Percentiles rank a stretch among this genome's conserved stretches.
phyloP scores from a whole-genome alignment of 2,888 invertebrate genomes.

The Iselma pallidipennis region DNA sequence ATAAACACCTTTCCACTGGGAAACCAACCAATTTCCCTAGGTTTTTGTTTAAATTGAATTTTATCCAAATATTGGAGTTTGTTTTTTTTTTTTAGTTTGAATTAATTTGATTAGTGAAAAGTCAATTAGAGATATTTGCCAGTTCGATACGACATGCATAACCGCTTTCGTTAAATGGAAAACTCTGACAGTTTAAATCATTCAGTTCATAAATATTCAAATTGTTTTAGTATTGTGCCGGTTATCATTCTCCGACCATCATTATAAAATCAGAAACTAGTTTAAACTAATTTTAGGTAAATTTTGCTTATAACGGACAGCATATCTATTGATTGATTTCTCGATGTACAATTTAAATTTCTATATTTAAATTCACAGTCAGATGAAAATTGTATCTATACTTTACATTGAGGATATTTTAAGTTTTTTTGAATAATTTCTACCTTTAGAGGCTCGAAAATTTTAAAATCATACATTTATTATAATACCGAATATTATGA shows the following conservation, averaged over 20 bases:
- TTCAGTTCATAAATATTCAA: conserved; percentile 27
- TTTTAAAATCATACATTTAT: not conserved
- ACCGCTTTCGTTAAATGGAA: conserved; percentile 36
- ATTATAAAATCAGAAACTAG: not conserved
- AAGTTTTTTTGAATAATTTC: not conserved
- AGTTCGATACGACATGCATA: conserved; percentile 37
- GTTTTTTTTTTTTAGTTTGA: not conserved
- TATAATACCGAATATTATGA: not conserved
- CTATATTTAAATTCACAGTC: not conserved
- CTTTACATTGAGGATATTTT: not conserved
- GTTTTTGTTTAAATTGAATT: not conserved
- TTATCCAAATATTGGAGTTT: not conserved
- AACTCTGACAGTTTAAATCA: conserved; percentile 39
- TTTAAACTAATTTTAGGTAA: not conserved
- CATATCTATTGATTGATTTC: not conserved
- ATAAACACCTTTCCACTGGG: not conserved
- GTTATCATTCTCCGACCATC: not conserved
- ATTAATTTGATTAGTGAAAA: conserved; percentile 25
- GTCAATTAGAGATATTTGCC: conserved; percentile 34
- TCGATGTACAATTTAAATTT: not conserved
- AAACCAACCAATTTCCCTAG: not conserved
- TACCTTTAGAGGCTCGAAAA: not conserved
- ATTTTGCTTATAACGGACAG: too few relatives aligned
- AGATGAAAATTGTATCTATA: not conserved
- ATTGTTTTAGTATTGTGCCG: conserved; percentile 4